phyloP scores from a whole-genome alignment of 2,888 invertebrate species.

The Linnaemya tessellans region DNA sequence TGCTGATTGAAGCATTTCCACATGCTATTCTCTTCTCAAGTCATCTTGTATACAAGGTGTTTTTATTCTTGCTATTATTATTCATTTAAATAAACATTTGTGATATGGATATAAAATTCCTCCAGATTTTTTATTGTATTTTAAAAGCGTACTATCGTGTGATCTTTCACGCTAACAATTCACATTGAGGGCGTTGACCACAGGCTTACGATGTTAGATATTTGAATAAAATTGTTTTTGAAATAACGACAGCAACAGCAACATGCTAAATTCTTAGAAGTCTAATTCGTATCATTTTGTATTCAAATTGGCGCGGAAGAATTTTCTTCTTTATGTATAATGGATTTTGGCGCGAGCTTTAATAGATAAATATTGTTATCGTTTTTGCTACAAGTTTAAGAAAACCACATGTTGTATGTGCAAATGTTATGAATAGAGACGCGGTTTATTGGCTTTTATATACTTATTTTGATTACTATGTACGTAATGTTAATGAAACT shows the following conservation, averaged over 20 bases:
- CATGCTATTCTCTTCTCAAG: background rate
- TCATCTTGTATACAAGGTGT: background rate
- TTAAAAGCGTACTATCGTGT: constrained; percentile 17
- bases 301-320: constrained; percentile 67
- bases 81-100: constrained; percentile 40
- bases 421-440: constrained; percentile 2
- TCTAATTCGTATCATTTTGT: constrained; percentile 8
- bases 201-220: constrained; percentile 21
- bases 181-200: constrained; percentile 61
- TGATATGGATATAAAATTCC: constrained; percentile 38
- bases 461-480: constrained; percentile 1
- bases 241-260: constrained; percentile 11
- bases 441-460: constrained; percentile 47
- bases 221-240: constrained; percentile 1
- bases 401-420: constrained; percentile 42
- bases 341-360: constrained; percentile 54
- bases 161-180: constrained; percentile 12
- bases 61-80: background rate
- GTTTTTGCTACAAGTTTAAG: background rate
- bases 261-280: background rate
- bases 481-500: constrained; percentile 11
- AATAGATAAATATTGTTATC: constrained; percentile 19
- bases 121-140: background rate
- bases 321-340: constrained; percentile 43
- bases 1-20: background rate